phyloP scores from a whole-genome alignment of 1,140 invertebrate genomes.

The Aplysia californica region DNA sequence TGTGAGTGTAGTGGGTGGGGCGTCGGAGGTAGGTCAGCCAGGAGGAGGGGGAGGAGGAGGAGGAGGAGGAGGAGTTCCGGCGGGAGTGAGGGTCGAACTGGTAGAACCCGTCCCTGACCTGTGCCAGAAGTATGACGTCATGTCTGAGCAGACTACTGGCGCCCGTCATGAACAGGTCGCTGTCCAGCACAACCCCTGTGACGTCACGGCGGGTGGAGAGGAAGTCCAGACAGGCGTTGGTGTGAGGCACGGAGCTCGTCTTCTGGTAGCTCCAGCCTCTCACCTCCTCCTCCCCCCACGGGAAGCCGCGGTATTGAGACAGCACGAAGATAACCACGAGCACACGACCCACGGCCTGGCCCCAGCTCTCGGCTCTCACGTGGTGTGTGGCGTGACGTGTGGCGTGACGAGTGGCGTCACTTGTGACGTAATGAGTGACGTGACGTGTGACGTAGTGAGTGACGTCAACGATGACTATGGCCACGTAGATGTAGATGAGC shows the following conservation, averaged over 20 bases:
- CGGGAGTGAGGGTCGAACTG: conserved; percentile 44
- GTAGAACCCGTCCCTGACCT: conserved; percentile 54
- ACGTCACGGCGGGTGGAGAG: conserved; percentile 49
- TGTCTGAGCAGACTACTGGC: conserved; percentile 51
- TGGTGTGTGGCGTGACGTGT: not conserved
- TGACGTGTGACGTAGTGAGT: no score
- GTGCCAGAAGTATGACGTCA: conserved; percentile 52
- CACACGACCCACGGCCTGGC: no score
- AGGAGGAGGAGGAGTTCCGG: not conserved
- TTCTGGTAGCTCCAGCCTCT: conserved; percentile 43
- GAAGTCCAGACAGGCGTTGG: conserved; percentile 55
- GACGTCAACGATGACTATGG: not conserved
- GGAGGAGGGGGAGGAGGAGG: no score
- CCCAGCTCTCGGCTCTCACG: no score
- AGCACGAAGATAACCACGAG: conserved; percentile 4
- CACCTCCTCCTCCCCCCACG: conserved; percentile 9
- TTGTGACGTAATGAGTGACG: not conserved
- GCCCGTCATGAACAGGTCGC: conserved; percentile 51
- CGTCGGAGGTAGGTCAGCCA: no score
- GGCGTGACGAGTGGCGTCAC: not conserved
- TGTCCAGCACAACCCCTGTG: conserved; percentile 57
- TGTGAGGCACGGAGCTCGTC: conserved; percentile 40
- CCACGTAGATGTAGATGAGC: conserved; percentile 39
- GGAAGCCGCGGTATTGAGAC: conserved; percentile 14
- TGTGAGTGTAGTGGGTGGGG: no score